Conservation (phyloP, 92 coral and sea anemone genomes). For the Epizoanthus scotinus region DNA sequence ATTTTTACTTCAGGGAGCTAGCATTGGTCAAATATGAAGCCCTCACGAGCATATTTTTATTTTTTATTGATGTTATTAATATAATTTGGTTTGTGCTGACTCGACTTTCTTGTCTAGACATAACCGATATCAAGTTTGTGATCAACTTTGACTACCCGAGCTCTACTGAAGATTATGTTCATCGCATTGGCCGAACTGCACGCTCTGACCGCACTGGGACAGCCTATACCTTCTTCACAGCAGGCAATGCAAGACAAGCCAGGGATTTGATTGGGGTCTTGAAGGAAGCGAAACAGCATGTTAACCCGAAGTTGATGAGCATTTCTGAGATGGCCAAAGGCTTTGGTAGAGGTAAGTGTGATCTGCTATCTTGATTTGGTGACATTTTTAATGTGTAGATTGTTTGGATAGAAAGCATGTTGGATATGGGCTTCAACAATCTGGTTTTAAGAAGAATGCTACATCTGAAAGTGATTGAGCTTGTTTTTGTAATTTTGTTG, state of each 20-base stretch:
- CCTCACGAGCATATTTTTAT: constrained; percentile 39
- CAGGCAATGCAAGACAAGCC: constrained; percentile 94
- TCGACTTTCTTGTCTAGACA: constrained; percentile 65
- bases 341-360: constrained; percentile 85
- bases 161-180: constrained; percentile 97
- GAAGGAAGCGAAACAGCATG: constrained; percentile 95
- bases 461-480: too few relatives aligned
- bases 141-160: constrained; percentile 99
- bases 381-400: neutral
- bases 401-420: neutral
- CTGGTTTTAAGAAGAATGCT: too few relatives aligned
- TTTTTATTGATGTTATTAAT: neutral
- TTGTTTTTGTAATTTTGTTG: too few relatives aligned
- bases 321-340: constrained; percentile 77
- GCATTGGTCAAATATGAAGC: constrained; percentile 62
- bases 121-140: constrained; percentile 97
- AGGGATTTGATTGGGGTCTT: constrained; percentile 84
- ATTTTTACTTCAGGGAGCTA: constrained; percentile 60
- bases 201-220: constrained; percentile 98
- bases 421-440: neutral
- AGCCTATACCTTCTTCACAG: constrained; percentile 96
- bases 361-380: neutral
- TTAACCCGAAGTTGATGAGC: constrained; percentile 78
- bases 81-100: neutral
- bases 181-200: constrained; percentile 99